Base-by-base conservation (phyloP, 1,140 invertebrate species). In the Anastrepha ludens region DNA sequence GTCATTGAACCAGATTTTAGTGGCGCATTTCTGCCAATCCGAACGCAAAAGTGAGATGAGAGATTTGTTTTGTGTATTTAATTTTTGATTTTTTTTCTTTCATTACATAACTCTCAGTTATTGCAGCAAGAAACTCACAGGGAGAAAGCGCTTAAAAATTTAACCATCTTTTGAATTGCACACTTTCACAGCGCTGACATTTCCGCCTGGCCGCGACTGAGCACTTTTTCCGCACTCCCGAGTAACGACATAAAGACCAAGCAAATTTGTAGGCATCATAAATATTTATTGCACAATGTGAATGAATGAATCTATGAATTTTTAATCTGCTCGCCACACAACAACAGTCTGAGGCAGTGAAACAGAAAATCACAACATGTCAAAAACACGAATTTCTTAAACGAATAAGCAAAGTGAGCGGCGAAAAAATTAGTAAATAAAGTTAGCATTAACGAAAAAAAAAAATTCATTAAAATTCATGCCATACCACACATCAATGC, bases 261-360 rank as follows among this genome's bases (percentile, higher is more conserved):
- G 29, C 29, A 29, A 29, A 29, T 29, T 29, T 29, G 29, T 29
- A 29, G 15, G 4, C 15, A 15, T 74, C 67, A 44, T 47, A 74
- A 74, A 47, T 74, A 74, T 74, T 74, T 74, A 74, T 74, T 55
- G 11, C 74, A 29, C 58, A 81, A 55, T 81, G 17, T 81, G 74
- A 55, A 81, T 81, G 47, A 81, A 81, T 81, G 47, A 55, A 81
- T 55, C 47, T 55, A 81, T 55, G 74, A 81, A 81, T 81, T 81
- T 81, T 13, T 20, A 81, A 81, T 55, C 8, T 11, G 64, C 74
- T 55, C 50, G 55, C n/a, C 47, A 58, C 50, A 9, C 47, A 41
- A 47, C 74, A n/a, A 74, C 13, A 74, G 67, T 41, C 8, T 58
- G 13, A 67, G 6, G 64, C 20, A 67, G 64, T 39, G 64, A 20